A percentile compares a stretch with the other conserved stretches of the same genome.
Conservation (phyloP, 2,113 vertebrate genomes). For the Corydoras maculifer region DNA sequence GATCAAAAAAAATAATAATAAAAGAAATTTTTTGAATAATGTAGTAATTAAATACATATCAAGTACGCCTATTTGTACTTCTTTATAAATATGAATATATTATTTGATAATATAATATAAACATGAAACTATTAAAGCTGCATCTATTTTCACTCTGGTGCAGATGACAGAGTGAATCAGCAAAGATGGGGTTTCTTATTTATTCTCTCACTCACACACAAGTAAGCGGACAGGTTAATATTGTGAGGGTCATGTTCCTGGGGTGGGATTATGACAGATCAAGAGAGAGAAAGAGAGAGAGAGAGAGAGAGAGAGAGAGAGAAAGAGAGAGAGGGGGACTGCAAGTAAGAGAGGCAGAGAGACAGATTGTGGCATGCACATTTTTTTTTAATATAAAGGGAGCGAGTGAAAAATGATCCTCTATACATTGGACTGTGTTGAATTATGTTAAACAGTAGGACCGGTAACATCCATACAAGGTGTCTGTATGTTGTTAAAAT, state of each 20-base stretch:
- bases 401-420: neutral
- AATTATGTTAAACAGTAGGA: too few species aligned
- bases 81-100: neutral
- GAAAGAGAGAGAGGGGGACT: neutral
- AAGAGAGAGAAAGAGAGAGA: neutral
- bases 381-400: neutral
- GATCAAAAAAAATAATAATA: neutral
- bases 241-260: slow-evolving; percentile 18
- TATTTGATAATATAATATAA: too few species aligned
- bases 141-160: neutral
- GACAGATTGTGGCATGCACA: neutral
- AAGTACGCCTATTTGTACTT: too few species aligned
- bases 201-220: slow-evolving; percentile 5
- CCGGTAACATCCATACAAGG: too few species aligned
- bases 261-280: slow-evolving; percentile 14
- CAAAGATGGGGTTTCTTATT: neutral
- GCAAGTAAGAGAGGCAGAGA: neutral
- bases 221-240: slow-evolving; percentile 25
- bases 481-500: too few species aligned
- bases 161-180: neutral
- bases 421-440: too few species aligned
- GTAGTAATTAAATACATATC: too few species aligned
- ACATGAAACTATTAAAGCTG: neutral
- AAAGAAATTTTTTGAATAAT: neutral
- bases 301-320: neutral